Conservation (phyloP, 2,888 invertebrate genomes). For the Xiphydria camelus region DNA sequence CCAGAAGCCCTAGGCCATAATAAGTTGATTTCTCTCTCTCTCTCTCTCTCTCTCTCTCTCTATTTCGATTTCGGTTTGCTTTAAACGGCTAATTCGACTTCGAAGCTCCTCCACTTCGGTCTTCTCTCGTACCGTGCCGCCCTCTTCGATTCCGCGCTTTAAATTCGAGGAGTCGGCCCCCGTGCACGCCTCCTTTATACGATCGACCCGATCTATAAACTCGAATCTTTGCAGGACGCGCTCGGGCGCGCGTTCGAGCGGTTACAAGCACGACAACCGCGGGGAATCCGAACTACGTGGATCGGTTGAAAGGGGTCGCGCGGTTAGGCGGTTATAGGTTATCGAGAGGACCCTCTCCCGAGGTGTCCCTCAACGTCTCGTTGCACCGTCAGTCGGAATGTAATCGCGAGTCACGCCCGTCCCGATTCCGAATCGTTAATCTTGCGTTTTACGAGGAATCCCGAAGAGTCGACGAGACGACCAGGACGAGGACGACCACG, state of each 20-base stretch:
- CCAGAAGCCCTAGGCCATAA: no score
- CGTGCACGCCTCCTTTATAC: background rate
- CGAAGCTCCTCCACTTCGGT: no score
- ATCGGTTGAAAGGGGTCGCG: constrained; percentile 2
- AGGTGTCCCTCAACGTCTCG: background rate
- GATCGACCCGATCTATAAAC: background rate
- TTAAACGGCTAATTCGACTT: no score
- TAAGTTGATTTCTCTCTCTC: no score
- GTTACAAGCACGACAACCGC: background rate
- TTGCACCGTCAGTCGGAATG: background rate
- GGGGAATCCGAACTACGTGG: background rate
- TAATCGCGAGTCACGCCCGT: constrained; percentile 2
- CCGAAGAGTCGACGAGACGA: background rate
- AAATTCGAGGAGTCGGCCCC: no score
- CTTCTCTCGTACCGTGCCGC: no score
- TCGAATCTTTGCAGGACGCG: constrained; percentile 2
- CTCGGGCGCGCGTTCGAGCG: background rate
- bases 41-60: no score
- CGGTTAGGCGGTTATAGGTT: background rate
- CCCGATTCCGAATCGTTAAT: constrained; percentile 2
- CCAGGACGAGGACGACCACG: background rate
- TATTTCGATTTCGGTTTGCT: no score
- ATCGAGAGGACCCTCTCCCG: background rate
- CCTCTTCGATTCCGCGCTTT: no score
- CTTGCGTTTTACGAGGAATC: constrained; percentile 1